A percentile compares a stretch with the other conserved stretches of the same genome.
Conservation (phyloP, 2,113 vertebrate genomes). For the Dolichallabes microphthalmus region DNA sequence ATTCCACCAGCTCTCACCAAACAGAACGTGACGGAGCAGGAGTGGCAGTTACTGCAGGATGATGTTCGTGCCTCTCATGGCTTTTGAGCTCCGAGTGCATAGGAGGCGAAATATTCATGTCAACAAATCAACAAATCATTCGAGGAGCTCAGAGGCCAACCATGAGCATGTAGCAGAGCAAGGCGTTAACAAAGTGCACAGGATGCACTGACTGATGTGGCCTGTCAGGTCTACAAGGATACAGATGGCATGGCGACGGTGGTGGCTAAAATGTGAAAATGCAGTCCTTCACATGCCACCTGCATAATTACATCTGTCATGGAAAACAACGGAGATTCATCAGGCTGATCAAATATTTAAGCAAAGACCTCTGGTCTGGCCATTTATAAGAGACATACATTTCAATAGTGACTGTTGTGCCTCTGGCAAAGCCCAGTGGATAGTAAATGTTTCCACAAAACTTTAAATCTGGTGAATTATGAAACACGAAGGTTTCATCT, state of each 20-base stretch:
- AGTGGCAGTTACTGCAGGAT: conserved; percentile 50
- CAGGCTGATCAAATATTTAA: conserved; percentile 50
- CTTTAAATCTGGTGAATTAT: conserved; percentile 23
- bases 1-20: conserved; percentile 68
- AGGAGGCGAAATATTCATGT: conserved; percentile 64
- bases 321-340: conserved; percentile 49
- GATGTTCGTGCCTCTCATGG: conserved; percentile 59
- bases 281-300: conserved; percentile 16
- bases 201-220: conserved; percentile 59
- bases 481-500: conserved; percentile 8
- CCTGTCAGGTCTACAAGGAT: conserved; percentile 55
- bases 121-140: conserved; percentile 54
- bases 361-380: conserved; percentile 11
- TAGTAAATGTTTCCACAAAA: conserved; percentile 29
- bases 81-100: conserved; percentile 62
- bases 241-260: conserved; percentile 35
- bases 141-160: conserved; percentile 33
- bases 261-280: conserved; percentile 29
- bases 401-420: conserved; percentile 21
- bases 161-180: conserved; percentile 21
- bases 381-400: conserved; percentile 39
- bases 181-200: conserved; percentile 30
- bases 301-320: conserved; percentile 38
- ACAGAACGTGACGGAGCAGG: conserved; percentile 58
- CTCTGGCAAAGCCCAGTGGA: conserved; percentile 19